Percentiles rank a stretch among this genome's conserved stretches.
phyloP scores from a whole-genome alignment of 2,113 vertebrate species.

The Colaptes auratus region DNA sequence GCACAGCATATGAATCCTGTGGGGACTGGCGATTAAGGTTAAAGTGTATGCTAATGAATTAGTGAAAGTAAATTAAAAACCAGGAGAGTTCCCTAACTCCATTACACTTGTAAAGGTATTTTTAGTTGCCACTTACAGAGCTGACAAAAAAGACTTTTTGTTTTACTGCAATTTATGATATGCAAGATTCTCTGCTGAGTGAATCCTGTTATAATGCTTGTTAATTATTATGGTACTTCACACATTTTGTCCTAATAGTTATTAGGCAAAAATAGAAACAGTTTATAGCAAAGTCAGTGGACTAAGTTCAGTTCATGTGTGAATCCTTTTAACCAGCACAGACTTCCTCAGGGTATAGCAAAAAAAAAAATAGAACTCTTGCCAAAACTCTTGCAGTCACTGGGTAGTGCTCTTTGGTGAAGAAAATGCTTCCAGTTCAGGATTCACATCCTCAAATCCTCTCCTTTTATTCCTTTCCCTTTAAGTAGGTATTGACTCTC shows the following conservation, averaged over 20 bases:
- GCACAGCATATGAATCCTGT: background rate
- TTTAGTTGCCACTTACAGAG: background rate
- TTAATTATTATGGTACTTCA: background rate
- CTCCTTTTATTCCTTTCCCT: background rate
- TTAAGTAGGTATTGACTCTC: background rate
- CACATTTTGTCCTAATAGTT: background rate
- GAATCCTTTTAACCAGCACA: background rate
- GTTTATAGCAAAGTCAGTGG: background rate
- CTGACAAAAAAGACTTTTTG: background rate
- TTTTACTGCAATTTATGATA: background rate
- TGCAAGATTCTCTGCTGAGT: background rate
- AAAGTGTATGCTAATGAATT: slow-evolving; percentile 54
- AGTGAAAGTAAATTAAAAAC: slow-evolving; percentile 48
- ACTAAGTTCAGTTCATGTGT: background rate
- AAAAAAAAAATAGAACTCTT: background rate
- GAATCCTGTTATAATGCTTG: background rate
- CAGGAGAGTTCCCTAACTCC: background rate
- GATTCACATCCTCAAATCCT: background rate
- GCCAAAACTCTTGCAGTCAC: too few species aligned
- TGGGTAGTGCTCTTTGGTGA: background rate
- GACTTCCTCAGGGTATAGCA: background rate
- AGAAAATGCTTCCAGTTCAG: background rate
- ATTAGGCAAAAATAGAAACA: background rate
- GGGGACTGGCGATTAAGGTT: slow-evolving; percentile 34
- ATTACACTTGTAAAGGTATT: background rate